phyloP scores from a whole-genome alignment of 2,113 vertebrate genomes.

The Apistogramma diplotaenia region DNA sequence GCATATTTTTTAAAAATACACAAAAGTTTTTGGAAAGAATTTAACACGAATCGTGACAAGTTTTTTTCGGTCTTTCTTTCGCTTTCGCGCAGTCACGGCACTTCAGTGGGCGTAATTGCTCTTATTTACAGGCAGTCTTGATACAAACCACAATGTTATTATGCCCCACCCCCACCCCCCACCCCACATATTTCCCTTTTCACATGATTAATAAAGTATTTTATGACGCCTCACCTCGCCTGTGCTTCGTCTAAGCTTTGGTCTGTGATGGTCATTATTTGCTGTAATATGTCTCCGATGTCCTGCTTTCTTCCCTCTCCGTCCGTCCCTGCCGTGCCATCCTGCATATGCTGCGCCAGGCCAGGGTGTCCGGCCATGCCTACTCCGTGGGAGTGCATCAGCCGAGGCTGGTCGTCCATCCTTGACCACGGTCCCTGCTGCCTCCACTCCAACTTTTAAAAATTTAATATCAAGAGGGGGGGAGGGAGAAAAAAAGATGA shows the following conservation, averaged over 20 bases:
- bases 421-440: constrained; percentile 73
- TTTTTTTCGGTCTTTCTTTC: constrained; percentile 29
- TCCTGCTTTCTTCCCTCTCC: constrained; percentile 96
- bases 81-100: constrained; percentile 30
- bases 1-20: neutral
- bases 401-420: constrained; percentile 96
- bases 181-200: constrained; percentile 22
- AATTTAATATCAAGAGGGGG: constrained; percentile 23
- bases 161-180: neutral
- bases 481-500: constrained; percentile 8
- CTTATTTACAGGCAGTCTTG: constrained; percentile 42
- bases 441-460: constrained; percentile 75
- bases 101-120: constrained; percentile 57
- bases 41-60: constrained; percentile 40
- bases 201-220: constrained; percentile 8
- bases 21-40: constrained; percentile 40
- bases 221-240: constrained; percentile 85
- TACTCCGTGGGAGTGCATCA: constrained; percentile 97
- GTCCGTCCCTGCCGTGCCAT: constrained; percentile 89
- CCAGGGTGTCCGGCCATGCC: constrained; percentile 96
- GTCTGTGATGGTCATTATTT: constrained; percentile 99
- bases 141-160: constrained; percentile 30
- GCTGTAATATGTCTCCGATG: constrained; percentile 99
- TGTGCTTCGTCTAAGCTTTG: constrained; percentile 98
- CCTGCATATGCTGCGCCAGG: constrained; percentile 96